These are phyloP conservation scores for Lucifuga dentata DNA, from an alignment of 2,113 vertebrate species.

Conservation along the genomic window DNA sequence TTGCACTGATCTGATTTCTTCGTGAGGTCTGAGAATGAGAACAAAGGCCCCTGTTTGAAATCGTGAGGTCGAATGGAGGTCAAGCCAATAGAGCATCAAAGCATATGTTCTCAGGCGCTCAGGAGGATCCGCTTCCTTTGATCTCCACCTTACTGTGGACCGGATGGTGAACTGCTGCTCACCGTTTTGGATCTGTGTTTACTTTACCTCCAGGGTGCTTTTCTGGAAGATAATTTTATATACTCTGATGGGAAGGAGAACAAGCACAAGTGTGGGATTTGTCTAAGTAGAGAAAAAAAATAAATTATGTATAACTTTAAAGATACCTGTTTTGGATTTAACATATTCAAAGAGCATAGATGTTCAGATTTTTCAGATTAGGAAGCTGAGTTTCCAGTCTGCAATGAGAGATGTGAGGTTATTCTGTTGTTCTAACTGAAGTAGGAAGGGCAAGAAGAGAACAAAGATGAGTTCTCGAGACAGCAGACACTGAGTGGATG, in stretches of 20 bases:
- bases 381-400: neutral
- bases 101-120: constrained; percentile 70
- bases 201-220: constrained; percentile 67
- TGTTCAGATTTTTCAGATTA: neutral
- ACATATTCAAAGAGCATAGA: neutral
- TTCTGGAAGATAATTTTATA: constrained; percentile 48
- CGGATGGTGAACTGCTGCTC: constrained; percentile 67
- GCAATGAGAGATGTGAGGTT: no score
- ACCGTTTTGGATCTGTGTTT: constrained; percentile 71
- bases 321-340: constrained; percentile 1
- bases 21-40: constrained; percentile 62
- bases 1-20: constrained; percentile 49
- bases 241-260: constrained; percentile 23
- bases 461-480: no score
- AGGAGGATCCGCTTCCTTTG: constrained; percentile 71
- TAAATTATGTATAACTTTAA: neutral
- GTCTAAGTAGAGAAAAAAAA: constrained; percentile 3
- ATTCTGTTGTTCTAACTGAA: no score
- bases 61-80: constrained; percentile 75
- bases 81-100: constrained; percentile 81
- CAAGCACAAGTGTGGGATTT: constrained; percentile 5
- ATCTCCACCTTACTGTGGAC: constrained; percentile 76
- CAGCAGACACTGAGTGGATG: no score
- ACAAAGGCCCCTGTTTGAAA: constrained; percentile 75
- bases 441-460: no score